Percentiles rank a stretch among this genome's conserved stretches.
Evolutionary conservation across 2,888 invertebrate species (phyloP).

Genomic region (Digitonthophagus gazella): DNA sequence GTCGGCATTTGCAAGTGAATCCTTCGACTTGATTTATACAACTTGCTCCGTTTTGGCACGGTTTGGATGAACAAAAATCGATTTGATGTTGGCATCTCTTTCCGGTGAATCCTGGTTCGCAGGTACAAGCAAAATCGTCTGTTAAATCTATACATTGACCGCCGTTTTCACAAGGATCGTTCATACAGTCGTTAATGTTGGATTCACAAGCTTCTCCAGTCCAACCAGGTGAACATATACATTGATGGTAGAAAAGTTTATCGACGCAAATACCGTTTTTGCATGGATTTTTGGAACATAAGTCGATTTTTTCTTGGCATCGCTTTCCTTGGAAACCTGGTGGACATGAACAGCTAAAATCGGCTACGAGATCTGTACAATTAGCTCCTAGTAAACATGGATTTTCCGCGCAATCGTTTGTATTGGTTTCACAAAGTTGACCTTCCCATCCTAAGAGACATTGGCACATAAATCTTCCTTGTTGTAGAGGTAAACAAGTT

Average conservation of each 20-base stretch:
- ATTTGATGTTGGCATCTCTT: constrained; percentile 90
- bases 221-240: constrained; percentile 93
- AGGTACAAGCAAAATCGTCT: constrained; percentile 81
- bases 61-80: constrained; percentile 85
- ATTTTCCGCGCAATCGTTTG: constrained; percentile 88
- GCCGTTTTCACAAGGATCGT: constrained; percentile 86
- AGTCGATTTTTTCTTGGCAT: constrained; percentile 92
- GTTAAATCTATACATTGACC: constrained; percentile 88
- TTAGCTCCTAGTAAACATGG: constrained; percentile 88
- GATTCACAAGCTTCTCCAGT: constrained; percentile 80
- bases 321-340: constrained; percentile 94
- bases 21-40: constrained; percentile 87
- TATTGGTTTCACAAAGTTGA: constrained; percentile 88
- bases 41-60: constrained; percentile 89
- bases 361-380: constrained; percentile 91
- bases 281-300: constrained; percentile 88
- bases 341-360: constrained; percentile 91
- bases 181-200: constrained; percentile 88
- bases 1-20: constrained; percentile 89
- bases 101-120: constrained; percentile 93
- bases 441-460: constrained; percentile 98
- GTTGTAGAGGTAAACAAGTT: constrained; percentile 83
- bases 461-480: constrained; percentile 91
- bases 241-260: constrained; percentile 80
- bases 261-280: constrained; percentile 92